Conservation (phyloP, 2,113 vertebrate species). For the Psophia crepitans region DNA sequence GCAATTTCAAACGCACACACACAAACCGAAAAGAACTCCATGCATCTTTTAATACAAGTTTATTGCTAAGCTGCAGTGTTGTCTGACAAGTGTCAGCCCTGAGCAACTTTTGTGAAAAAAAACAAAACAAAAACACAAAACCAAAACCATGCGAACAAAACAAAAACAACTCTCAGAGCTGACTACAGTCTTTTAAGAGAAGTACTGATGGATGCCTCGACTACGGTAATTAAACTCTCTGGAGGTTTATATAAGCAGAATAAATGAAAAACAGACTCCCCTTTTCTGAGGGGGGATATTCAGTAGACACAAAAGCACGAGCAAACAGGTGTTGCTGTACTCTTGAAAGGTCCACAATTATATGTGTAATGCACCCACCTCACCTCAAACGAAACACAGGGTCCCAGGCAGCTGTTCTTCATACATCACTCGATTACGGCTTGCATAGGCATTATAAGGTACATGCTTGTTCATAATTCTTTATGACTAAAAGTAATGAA, state of each 20-base stretch:
- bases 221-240: not conserved
- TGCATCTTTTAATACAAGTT: not conserved
- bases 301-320: not conserved
- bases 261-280: not conserved
- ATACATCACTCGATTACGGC: accelerated
- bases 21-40: too few relatives aligned
- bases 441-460: not conserved
- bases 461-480: not conserved
- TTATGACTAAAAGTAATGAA: not conserved
- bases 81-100: not conserved
- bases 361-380: not conserved
- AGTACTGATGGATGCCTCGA: not conserved
- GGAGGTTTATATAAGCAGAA: not conserved
- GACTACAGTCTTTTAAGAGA: not conserved
- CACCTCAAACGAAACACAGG: not conserved
- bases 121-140: too few relatives aligned
- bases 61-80: not conserved
- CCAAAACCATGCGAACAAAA: not conserved
- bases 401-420: not conserved
- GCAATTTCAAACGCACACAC: not conserved
- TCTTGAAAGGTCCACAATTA: not conserved
- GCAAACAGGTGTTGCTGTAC: not conserved
- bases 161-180: not conserved
- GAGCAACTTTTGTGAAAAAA: not conserved
- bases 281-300: not conserved